Evolutionary conservation across 1,140 invertebrate genomes (phyloP).

Genomic region (Saccostrea echinata): DNA sequence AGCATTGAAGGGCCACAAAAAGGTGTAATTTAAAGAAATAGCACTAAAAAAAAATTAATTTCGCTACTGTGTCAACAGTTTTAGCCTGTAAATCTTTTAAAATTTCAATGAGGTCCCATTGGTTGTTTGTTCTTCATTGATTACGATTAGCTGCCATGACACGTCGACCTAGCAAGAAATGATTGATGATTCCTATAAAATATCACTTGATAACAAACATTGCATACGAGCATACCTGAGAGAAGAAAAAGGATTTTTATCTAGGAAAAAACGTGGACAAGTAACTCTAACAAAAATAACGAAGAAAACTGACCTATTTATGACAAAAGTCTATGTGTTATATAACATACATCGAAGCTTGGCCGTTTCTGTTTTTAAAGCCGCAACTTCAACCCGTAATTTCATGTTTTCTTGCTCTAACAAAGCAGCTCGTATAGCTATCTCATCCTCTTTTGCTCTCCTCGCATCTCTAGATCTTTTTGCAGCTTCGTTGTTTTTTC

Average conservation of each 20-base stretch:
- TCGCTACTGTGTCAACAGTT: neutral
- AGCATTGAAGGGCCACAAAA: neutral
- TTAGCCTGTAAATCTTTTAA: constrained; percentile 8
- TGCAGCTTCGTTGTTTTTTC: constrained; percentile 81
- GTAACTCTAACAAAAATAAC: constrained; percentile 2
- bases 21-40: neutral
- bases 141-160: constrained; percentile 27
- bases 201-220: constrained; percentile 36
- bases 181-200: constrained; percentile 36
- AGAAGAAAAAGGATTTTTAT: constrained; percentile 4
- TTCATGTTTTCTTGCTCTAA: constrained; percentile 80
- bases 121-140: constrained; percentile 27
- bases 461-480: constrained; percentile 79
- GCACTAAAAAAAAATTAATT: constrained; percentile 10
- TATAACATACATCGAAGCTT: constrained; percentile 83
- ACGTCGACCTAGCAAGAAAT: constrained; percentile 4
- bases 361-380: constrained; percentile 77
- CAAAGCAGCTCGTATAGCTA: constrained; percentile 76
- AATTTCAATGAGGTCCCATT: constrained; percentile 24
- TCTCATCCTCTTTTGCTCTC: constrained; percentile 79
- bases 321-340: constrained; percentile 61
- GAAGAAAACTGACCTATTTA: constrained; percentile 18
- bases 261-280: constrained; percentile 11
- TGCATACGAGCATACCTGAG: constrained; percentile 35
- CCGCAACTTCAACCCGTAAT: constrained; percentile 75